These are phyloP conservation scores for Philopotamus ludificatus DNA, from an alignment of 1,140 invertebrate genomes.

Conservation along the genomic window DNA sequence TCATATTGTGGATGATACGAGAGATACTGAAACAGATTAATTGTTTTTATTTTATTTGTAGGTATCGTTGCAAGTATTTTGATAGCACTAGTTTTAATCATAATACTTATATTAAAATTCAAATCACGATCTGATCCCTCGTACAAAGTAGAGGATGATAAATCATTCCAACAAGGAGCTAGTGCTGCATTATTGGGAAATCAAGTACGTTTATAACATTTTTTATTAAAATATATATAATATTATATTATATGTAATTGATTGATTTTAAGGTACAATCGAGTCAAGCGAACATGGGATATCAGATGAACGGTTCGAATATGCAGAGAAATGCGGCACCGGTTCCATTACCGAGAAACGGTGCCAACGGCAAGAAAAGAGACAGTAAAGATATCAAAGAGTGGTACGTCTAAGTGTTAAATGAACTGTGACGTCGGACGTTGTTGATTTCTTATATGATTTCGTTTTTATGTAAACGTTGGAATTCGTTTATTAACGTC, in stretches of 20 bases:
- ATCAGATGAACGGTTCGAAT: conserved; percentile 40
- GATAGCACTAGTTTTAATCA: conserved; percentile 87
- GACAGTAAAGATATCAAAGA: conserved; percentile 89
- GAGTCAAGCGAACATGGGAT: conserved; percentile 37
- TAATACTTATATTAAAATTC: conserved; percentile 86
- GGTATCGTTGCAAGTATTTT: conserved; percentile 85
- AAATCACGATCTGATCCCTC: conserved; percentile 82
- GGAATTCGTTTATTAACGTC: not conserved
- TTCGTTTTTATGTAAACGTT: not conserved
- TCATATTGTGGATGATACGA: no score
- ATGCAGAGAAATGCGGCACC: conserved; percentile 39
- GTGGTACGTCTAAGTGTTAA: conserved; percentile 77
- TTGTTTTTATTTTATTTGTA: conserved; percentile 43
- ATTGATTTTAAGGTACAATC: conserved; percentile 39
- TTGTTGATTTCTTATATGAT: not conserved
- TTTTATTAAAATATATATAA: no score
- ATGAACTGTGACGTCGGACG: not conserved
- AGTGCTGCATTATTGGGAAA: conserved; percentile 71
- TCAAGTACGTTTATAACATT: conserved; percentile 48
- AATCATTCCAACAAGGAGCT: conserved; percentile 70
- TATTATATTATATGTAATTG: conserved; percentile 8
- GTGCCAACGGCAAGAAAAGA: conserved; percentile 66
- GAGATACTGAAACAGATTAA: no score
- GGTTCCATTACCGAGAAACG: conserved; percentile 52
- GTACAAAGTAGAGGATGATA: conserved; percentile 89